A percentile compares a stretch with the other conserved stretches of the same genome.
These are phyloP conservation scores for Plemyria rubiginata DNA, from an alignment of 2,888 invertebrate genomes.

Conservation along the genomic window DNA sequence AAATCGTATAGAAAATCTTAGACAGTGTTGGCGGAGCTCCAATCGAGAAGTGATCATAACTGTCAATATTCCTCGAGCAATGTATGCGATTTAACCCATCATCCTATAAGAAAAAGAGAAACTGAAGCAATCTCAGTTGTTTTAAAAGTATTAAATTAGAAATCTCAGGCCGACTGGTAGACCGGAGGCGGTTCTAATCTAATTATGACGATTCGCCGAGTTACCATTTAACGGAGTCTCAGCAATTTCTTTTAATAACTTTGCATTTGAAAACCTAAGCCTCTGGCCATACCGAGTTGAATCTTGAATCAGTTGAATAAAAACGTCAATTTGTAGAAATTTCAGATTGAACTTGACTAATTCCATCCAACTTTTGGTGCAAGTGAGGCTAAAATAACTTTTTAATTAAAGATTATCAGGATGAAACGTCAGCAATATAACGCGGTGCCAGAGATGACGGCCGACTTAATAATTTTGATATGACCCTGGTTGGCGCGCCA, in stretches of 20 bases:
- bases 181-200: conserved; percentile 65
- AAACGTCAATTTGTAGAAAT: conserved; percentile 8
- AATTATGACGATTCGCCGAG: conserved; percentile 75
- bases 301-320: conserved; percentile 9
- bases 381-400: conserved; percentile 65
- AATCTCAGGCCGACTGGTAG: conserved; percentile 55
- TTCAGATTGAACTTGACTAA: neutral
- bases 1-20: conserved; percentile 80
- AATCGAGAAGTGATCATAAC: conserved; percentile 83
- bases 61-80: conserved; percentile 81
- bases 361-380: conserved; percentile 3
- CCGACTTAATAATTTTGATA: conserved; percentile 73
- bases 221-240: conserved; percentile 69
- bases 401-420: conserved; percentile 81
- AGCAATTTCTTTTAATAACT: conserved; percentile 79
- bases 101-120: conserved; percentile 50
- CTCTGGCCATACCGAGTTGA: conserved; percentile 1
- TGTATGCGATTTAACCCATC: conserved; percentile 71
- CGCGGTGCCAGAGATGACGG: conserved; percentile 67
- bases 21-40: conserved; percentile 79
- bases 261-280: conserved; percentile 65
- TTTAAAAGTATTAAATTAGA: conserved; percentile 43
- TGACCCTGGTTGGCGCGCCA: conserved; percentile 60
- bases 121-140: conserved; percentile 44
- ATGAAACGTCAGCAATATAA: conserved; percentile 75